phyloP scores from a whole-genome alignment of 1,140 invertebrate species.

The Drepana arcuata region DNA sequence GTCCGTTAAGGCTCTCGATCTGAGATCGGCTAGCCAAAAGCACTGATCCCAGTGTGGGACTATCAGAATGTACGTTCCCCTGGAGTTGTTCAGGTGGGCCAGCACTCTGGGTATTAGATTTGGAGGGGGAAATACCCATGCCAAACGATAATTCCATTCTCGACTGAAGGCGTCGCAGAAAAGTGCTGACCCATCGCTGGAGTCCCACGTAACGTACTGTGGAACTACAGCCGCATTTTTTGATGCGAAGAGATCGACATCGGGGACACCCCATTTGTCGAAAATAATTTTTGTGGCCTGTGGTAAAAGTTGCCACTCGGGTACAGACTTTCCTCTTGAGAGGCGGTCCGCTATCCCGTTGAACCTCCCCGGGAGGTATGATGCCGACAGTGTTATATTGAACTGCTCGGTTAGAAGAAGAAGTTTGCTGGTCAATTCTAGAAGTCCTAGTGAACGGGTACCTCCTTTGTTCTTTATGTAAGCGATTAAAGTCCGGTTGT shows the following conservation, averaged over 20 bases:
- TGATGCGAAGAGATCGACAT: constrained; percentile 3
- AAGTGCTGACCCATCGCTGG: constrained; percentile 1
- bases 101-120: constrained; percentile 19
- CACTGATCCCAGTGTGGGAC: no score
- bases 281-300: constrained; percentile 4
- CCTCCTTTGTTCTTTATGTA: constrained; percentile 32
- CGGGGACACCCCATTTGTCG: constrained; percentile 1
- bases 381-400: not conserved
- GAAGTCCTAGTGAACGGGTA: constrained; percentile 21
- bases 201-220: constrained; percentile 1
- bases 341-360: constrained; percentile 8
- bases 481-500: constrained; percentile 24
- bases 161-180: constrained; percentile 28
- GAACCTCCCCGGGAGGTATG: constrained; percentile 13
- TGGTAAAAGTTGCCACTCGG: constrained; percentile 1
- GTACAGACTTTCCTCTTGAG: not conserved
- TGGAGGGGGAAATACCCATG: constrained; percentile 42
- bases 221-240: not conserved
- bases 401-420: not conserved
- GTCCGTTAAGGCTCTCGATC: no score
- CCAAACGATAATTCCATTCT: constrained; percentile 35
- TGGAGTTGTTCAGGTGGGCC: constrained; percentile 10
- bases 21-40: no score
- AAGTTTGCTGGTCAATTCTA: constrained; percentile 13
- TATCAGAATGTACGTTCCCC: constrained; percentile 13